Base-by-base conservation (phyloP, 1,140 invertebrate species). In the Drosophila persimilis region DNA sequence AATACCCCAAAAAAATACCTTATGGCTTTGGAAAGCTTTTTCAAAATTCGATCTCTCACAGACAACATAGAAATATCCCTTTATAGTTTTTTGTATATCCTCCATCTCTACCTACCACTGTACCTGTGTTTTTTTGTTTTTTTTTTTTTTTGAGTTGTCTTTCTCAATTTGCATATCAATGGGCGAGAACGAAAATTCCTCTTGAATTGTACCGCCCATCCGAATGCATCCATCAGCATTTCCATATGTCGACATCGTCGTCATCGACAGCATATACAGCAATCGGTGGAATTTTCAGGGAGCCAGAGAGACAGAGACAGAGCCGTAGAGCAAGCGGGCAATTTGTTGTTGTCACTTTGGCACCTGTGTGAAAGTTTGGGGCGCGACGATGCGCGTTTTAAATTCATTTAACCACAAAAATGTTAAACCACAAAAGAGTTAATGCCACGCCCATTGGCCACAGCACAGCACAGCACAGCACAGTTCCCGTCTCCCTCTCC, bases 341-440 rank as follows among this genome's bases (percentile, higher is more conserved):
- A 86, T 85, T 86, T 88, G 81, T 85, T 85, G 77, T 86, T 88
- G 81, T 86, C 78, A 86, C 11, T 76, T 86, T 88, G 80, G 81
- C 81, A 86, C 81, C 81, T 86, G 81, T 46, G 65, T 46, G 69
- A 70, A 70, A 55, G 72, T 61, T 69, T 39, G 35, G 55, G 50
- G 69, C 79, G 64, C 59, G 46, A 57, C 53, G 58, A 59, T 80
- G 81, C 69, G 56, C 78, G 63, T 81, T 86, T 88, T 81, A 86
- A 88, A 86, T 86, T 86, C 83, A 88, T 86, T 86, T 86, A 81
- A 86, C 81, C 81, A 80, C 81, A 86, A 85, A 85, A 86, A 85
- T 85, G 81, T 85, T 85, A 85, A 75, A 74, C 81, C 81, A 81
- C 81, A 88, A 86, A 69, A 81, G 81, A 80, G 84, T 86, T 86